Percentiles rank a stretch among this genome's conserved stretches.
phyloP scores from a whole-genome alignment of 2,113 vertebrate genomes.

The Hassar affinis region DNA sequence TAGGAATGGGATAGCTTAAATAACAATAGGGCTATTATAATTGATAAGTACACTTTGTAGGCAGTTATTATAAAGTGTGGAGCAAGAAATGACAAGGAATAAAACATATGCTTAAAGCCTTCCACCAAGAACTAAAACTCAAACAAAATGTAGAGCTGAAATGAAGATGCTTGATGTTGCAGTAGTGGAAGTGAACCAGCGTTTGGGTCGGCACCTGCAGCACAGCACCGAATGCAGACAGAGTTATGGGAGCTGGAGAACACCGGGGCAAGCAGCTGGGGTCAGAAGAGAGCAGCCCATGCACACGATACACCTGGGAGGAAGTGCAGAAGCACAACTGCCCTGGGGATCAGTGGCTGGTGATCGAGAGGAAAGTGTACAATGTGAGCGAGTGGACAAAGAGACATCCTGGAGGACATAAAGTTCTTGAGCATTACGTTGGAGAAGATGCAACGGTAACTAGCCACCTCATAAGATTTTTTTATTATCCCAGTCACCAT shows the following conservation, averaged over 20 bases:
- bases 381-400: conserved; percentile 85
- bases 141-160: background rate
- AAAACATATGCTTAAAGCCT: too few species aligned
- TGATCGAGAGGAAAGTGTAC: conserved; percentile 90
- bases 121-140: too few species aligned
- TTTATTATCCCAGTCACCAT: background rate
- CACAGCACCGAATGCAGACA: background rate
- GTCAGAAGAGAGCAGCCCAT: conserved; percentile 19
- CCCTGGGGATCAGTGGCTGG: conserved; percentile 87
- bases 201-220: conserved; percentile 24
- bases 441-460: conserved; percentile 91
- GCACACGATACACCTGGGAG: conserved; percentile 80
- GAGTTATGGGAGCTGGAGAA: conserved; percentile 51
- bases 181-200: background rate
- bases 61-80: background rate
- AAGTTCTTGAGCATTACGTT: conserved; percentile 84
- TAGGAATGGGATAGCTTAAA: background rate
- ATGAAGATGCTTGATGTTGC: conserved; percentile 6
- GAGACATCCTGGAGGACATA: conserved; percentile 84
- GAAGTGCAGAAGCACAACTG: conserved; percentile 86
- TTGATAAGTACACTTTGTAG: background rate
- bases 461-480: background rate
- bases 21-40: background rate
- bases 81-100: background rate
- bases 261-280: conserved; percentile 53